Evolutionary conservation across 2,113 vertebrate species (phyloP), one percentile per base, ranked within the genome.

Genomic region (Rhipidura dahli): DNA sequence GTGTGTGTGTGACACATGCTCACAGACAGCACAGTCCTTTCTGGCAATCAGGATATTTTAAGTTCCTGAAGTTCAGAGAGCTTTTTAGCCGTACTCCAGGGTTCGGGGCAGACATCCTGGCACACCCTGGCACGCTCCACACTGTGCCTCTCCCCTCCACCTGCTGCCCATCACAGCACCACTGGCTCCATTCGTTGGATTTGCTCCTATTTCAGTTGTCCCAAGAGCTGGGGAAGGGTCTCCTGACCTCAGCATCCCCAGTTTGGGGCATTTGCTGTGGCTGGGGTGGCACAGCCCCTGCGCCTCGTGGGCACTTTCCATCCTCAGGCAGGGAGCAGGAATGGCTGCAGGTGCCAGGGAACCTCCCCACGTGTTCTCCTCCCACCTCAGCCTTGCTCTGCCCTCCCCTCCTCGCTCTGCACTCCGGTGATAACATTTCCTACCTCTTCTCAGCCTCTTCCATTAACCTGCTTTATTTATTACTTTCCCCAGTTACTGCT

Each of bases 1-100:
- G 75, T 33, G 78, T 8, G 0, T 0, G 54, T 16, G n/a, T 6
- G 23, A 3, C 18, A 2, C 0, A n/a, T n/a, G 1, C 40, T 61
- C 35, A 5, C 40, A 37, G 66, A 3, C 2, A 31, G 27, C 0
- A 2, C 1, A 3, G 10, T n/a, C 51, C 77, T 60, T 15, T 9
- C 13, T 15, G 84, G 14, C 13, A 37, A 2, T 2, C 15, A 1
- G 63, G 35, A 21, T 1, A 2, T 27, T 70, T 68, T 51, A 18
- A 37, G 22, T 82, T 76, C 27, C 78, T 30, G 0, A 65, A 92
- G 57, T 94, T 77, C 9, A 3, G 45, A 5, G 79, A 24, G 61
- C 27, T 49, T n/a, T 72, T 21, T 1, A 44, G 26, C 23, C 2
- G 0, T 10, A 13, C 3, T 39, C 11, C 30, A 3, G 69, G 60